phyloP scores from a whole-genome alignment of 2,113 vertebrate species.

The Piaya cayana region DNA sequence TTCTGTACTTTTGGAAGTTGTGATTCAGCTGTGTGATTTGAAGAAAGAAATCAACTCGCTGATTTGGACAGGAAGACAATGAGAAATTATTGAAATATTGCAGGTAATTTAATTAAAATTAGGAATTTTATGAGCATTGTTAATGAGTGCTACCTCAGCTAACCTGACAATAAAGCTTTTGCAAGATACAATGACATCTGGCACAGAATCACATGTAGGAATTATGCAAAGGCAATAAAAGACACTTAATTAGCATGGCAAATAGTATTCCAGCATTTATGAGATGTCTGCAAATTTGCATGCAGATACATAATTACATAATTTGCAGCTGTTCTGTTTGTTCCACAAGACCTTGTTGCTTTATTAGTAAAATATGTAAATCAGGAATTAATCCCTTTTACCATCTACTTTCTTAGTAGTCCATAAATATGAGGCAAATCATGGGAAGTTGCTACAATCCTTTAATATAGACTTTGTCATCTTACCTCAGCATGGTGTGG shows the following conservation, averaged over 20 bases:
- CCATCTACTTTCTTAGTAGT: constrained; percentile 33
- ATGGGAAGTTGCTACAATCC: background rate
- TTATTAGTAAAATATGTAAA: constrained; percentile 78
- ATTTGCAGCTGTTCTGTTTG: constrained; percentile 82
- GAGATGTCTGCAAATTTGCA: constrained; percentile 81
- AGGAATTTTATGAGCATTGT: constrained; percentile 71
- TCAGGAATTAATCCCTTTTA: constrained; percentile 65
- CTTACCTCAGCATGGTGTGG: background rate
- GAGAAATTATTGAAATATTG: constrained; percentile 62
- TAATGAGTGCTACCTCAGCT: constrained; percentile 78
- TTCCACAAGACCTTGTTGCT: constrained; percentile 75
- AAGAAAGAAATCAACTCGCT: background rate
- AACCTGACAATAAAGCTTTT: constrained; percentile 82
- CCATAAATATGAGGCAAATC: constrained; percentile 56
- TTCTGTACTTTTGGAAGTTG: background rate
- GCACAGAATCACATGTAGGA: constrained; percentile 76
- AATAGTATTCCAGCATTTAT: constrained; percentile 79
- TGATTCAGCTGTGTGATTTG: background rate
- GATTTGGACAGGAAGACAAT: constrained; percentile 33
- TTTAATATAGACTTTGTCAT: constrained; percentile 40
- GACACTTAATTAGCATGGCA: constrained; percentile 82
- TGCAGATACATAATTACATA: constrained; percentile 83
- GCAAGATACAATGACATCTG: constrained; percentile 80
- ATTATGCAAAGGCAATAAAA: constrained; percentile 82
- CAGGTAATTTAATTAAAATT: constrained; percentile 78